Conservation (phyloP, 1,140 invertebrate species). For the Cotesia glomerata region DNA sequence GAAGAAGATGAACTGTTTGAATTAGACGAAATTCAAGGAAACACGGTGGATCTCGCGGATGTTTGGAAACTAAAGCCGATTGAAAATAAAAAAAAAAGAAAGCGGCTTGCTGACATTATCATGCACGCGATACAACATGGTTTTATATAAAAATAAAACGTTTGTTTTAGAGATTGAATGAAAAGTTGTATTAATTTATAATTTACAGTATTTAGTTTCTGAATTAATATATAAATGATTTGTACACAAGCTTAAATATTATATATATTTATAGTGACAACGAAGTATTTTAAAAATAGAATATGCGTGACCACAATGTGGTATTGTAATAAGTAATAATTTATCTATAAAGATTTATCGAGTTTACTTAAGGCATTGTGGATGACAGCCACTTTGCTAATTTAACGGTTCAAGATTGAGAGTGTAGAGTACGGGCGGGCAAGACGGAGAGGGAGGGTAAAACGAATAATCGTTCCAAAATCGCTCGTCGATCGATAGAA, state of each 20-base stretch:
- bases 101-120: slow-evolving; percentile 68
- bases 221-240: slow-evolving; percentile 19
- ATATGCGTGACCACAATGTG: neutral
- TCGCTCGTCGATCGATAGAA: too few relatives aligned
- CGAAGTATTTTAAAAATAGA: slow-evolving; percentile 11
- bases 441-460: too few relatives aligned
- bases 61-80: slow-evolving; percentile 50
- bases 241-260: slow-evolving; percentile 5
- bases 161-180: neutral
- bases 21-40: slow-evolving; percentile 66
- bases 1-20: slow-evolving; percentile 68
- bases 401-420: slow-evolving; percentile 34
- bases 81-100: slow-evolving; percentile 58
- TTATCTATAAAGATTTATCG: neutral
- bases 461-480: too few relatives aligned
- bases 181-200: neutral
- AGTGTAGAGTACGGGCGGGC: too few relatives aligned
- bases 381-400: slow-evolving; percentile 28
- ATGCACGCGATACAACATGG: slow-evolving; percentile 69
- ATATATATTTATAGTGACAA: slow-evolving; percentile 19
- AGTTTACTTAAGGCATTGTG: too few relatives aligned
- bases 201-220: slow-evolving; percentile 21
- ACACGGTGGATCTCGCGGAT: slow-evolving; percentile 49
- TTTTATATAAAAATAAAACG: slow-evolving; percentile 60
- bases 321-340: neutral